Evolutionary conservation across 1,140 invertebrate species (phyloP), one percentile per base, ranked within the genome.

Genomic region (Drosophila sulfurigaster): DNA sequence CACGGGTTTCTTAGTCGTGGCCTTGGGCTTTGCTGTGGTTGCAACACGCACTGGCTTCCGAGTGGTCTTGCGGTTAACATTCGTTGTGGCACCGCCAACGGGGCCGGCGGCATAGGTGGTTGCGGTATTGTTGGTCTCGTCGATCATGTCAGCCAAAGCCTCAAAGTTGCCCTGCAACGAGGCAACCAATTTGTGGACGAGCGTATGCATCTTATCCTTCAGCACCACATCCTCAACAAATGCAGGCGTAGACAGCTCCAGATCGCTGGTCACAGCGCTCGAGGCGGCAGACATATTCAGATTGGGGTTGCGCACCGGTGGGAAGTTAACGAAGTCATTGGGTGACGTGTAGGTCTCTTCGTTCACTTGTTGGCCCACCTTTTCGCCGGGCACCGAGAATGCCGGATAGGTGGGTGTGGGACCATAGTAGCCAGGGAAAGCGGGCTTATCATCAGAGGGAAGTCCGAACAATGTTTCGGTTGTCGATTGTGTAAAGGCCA

Each of bases 101-200:
- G 62, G 46, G 60, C 56, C 74, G 4, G 74, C 81, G 10, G 81
- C 73, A 35, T 91, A 74, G 1, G 82, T 75, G 52, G 68, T 49
- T 0, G 52, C 48, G 0, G 91, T 93, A 20, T 90, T 92, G 58
- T 93, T 94, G 0, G 54, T 59, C 15, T 92, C 92, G 8, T 92
- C 91, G 25, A 97, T 95, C 46, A 97, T 95, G 72, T 97, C 96
- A 72, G 96, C 96, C 10, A 97, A 85, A 57, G 96, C 96, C 72
- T 96, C 94, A 83, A 97, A 97, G 20, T 96, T 96, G 11, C 95
- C 96, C 92, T 97, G 96, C 1, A 97, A 92, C 15, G 96, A 96
- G 71, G 96, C 94, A 6, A 97, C 96, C 13, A 97, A 96, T 89
- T 97, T 96, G 79, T 96, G 95, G 0, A 97, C 96, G 82, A 97